Evolutionary conservation across 2,797 vertebrate genomes (phyloP).

Genomic region (Catostomus latipinnis): DNA sequence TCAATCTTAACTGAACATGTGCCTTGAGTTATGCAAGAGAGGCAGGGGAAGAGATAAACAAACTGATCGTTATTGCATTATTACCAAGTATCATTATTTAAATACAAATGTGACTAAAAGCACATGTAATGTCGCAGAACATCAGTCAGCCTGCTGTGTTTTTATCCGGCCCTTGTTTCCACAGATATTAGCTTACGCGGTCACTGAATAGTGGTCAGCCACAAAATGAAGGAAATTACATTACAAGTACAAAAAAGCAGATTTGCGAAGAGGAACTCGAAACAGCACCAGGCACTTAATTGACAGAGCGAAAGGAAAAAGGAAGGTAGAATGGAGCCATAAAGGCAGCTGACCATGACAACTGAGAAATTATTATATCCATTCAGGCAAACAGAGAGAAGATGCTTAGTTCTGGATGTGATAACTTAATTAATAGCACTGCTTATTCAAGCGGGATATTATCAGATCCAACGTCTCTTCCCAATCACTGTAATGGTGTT

Average conservation of each 20-base stretch:
- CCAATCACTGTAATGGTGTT: conserved; percentile 28
- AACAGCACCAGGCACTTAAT: neutral
- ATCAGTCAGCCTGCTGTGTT: conserved; percentile 8
- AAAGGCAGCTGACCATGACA: conserved; percentile 40
- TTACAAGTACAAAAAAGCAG: neutral
- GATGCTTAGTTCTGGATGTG: conserved; percentile 24
- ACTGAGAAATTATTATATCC: conserved; percentile 30
- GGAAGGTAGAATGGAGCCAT: conserved; percentile 5
- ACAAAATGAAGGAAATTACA: conserved; percentile 21
- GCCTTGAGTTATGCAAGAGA: conserved; percentile 29
- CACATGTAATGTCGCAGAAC: neutral
- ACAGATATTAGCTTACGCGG: conserved; percentile 17
- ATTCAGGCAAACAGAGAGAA: conserved; percentile 36
- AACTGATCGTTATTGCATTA: conserved; percentile 30
- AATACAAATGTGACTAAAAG: conserved; percentile 25
- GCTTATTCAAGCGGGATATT: conserved; percentile 31
- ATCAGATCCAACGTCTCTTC: conserved; percentile 37
- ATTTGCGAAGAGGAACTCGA: conserved; percentile 9
- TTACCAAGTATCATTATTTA: conserved; percentile 27
- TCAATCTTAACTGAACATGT: conserved; percentile 36
- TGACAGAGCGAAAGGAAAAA: neutral
- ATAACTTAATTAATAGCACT: conserved; percentile 41
- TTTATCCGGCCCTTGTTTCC: conserved; percentile 3
- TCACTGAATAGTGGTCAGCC: conserved; percentile 8
- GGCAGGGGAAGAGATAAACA: conserved; percentile 34